Percentiles rank a stretch among this genome's conserved stretches.
These are phyloP conservation scores for Clupea harengus DNA, from an alignment of 2,113 vertebrate genomes.

Conservation along the genomic window DNA sequence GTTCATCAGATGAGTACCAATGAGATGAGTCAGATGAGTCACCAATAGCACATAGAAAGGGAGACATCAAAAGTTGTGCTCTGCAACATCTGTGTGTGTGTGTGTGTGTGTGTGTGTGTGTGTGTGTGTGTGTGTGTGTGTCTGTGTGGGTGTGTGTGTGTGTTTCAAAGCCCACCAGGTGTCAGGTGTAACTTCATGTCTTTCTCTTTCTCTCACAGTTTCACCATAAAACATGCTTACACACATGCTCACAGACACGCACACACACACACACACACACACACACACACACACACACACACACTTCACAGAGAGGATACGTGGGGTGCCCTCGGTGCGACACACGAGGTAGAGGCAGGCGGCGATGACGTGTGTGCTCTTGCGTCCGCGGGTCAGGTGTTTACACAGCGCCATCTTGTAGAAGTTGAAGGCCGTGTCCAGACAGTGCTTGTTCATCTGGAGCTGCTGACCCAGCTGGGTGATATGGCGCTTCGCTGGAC, in stretches of 20 bases:
- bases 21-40: no score
- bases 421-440: constrained; percentile 96
- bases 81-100: not conserved
- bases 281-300: no score
- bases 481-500: constrained; percentile 82
- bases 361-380: constrained; percentile 81
- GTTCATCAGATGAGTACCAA: not conserved
- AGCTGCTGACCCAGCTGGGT: constrained; percentile 90
- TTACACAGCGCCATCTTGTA: constrained; percentile 96
- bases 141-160: not conserved
- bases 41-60: no score
- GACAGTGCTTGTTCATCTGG: constrained; percentile 91
- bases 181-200: no score
- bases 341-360: constrained; percentile 97
- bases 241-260: no score
- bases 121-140: not conserved
- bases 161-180: no score
- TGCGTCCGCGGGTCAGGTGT: constrained; percentile 85
- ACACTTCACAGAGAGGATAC: constrained; percentile 33
- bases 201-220: no score
- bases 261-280: no score
- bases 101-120: not conserved
- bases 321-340: constrained; percentile 68
- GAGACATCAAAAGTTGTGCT: not conserved
- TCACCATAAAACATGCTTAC: constrained; percentile 19